A percentile compares a stretch with the other conserved stretches of the same genome.
These are phyloP conservation scores for Drosophila kurseongensis DNA, from an alignment of 1,140 invertebrate genomes.

Conservation along the genomic window DNA sequence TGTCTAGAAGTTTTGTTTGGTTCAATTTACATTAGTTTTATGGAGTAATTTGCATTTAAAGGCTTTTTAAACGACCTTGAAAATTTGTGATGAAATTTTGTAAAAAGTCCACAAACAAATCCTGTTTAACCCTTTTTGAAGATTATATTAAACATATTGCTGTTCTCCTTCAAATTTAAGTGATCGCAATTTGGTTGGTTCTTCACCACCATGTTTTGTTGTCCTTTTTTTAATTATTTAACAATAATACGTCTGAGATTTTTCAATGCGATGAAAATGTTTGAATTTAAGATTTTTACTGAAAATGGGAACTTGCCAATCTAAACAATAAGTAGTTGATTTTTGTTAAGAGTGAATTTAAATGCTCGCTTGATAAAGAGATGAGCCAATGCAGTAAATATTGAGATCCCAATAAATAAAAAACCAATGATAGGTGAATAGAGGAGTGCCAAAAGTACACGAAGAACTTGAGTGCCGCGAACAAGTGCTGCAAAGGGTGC, in stretches of 20 bases:
- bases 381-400: constrained; percentile 23
- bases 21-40: neutral
- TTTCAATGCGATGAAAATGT: constrained; percentile 56
- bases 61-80: too few relatives aligned
- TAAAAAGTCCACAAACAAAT: too few relatives aligned
- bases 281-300: constrained; percentile 38
- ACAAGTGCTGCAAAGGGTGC: constrained; percentile 51
- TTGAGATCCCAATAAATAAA: neutral
- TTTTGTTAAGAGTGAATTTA: constrained; percentile 31
- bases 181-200: neutral
- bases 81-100: too few relatives aligned
- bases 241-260: constrained; percentile 12
- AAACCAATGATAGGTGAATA: constrained; percentile 40
- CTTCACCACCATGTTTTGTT: constrained; percentile 21
- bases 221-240: constrained; percentile 20
- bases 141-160: too few relatives aligned
- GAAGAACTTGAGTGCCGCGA: constrained; percentile 29
- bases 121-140: too few relatives aligned
- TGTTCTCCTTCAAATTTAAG: too few relatives aligned
- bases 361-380: constrained; percentile 48
- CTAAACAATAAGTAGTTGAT: constrained; percentile 2
- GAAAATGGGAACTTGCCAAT: constrained; percentile 47
- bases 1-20: neutral
- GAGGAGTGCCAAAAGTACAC: constrained; percentile 31
- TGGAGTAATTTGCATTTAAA: too few relatives aligned